These are phyloP conservation scores for Sigmodon hispidus DNA, from an alignment of 2,113 vertebrate genomes.

Conservation along the genomic window DNA sequence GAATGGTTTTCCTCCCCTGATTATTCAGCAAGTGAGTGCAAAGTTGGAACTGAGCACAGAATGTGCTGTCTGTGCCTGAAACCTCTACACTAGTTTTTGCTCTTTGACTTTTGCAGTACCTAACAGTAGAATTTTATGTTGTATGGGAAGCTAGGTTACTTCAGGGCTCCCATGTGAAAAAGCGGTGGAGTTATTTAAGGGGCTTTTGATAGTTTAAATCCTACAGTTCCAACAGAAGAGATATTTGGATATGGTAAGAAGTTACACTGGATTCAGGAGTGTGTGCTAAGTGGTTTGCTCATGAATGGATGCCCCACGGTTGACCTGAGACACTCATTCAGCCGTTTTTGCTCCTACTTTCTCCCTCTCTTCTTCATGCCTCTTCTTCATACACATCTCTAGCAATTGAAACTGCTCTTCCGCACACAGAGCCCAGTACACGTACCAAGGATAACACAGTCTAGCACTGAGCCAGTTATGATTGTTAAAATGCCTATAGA, in stretches of 20 bases:
- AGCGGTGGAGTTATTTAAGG: not conserved
- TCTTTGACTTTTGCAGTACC: not conserved
- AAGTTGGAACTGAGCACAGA: not conserved
- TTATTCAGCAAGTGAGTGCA: not conserved
- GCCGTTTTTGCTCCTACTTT: not conserved
- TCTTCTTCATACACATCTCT: not conserved
- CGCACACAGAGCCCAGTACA: not conserved
- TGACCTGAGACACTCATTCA: not conserved
- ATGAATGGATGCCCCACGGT: not conserved
- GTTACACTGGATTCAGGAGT: not conserved
- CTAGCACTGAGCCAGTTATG: not conserved
- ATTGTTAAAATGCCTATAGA: slow-evolving; percentile 5
- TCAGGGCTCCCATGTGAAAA: not conserved
- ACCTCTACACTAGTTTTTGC: not conserved
- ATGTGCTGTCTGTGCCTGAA: not conserved
- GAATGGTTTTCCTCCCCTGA: not conserved
- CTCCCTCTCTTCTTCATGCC: not conserved
- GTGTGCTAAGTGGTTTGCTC: not conserved
- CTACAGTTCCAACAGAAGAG: not conserved
- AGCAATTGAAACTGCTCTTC: not conserved
- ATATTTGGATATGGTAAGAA: not conserved
- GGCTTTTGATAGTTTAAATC: slow-evolving; percentile 32
- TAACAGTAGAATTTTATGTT: not conserved
- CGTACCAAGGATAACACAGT: not conserved
- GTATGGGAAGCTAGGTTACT: not conserved